Evolutionary conservation across 1,140 invertebrate genomes (phyloP), one percentile per base, ranked within the genome.

Genomic region (Temnothorax longispinosus): DNA sequence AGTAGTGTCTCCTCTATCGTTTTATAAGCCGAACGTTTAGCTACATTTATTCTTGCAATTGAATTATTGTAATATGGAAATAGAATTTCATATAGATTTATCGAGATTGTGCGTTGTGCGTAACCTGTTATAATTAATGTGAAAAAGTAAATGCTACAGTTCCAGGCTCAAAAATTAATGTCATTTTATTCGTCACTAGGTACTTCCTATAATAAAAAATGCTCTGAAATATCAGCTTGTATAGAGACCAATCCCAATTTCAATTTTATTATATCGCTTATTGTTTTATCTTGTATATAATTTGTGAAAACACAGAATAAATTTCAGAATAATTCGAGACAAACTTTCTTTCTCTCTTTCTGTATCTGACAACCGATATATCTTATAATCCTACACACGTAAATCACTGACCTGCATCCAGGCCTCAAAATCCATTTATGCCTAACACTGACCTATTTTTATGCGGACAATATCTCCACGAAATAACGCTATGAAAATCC

Each of bases 31-130:
- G n/a, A 52, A 71, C 77, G 58, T 86, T 86, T 82, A 44, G 76
- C 80, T 47, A 69, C 77, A 87, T 87, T 77, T 91, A 88, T 90
- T 88, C 86, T 76, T 87, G 60, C 88, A 50, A 84, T 38, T 35
- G 54, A 74, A 75, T 84, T 74, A 54, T n/a, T 54, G 52, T 6
- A 75, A 62, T 84, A 21, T 35, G 27, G 6, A 50, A 21, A 18
- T 60, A 47, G 69, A 27, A 72, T 60, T 38, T 15, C 5, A 8
- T 41, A 10, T 27, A 27, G 13, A 67, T 67, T 78, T 44, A 18
- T 38, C 35, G 44, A n/a, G 21, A 58, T 47, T 13, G 11, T 3
- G 27, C 27, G 65, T 56, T 18, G 2, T 10, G 64, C 10, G 52
- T 81, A 32, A 56, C 6, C 5, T 8, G 47, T 71, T 56, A 15